Base-by-base conservation (phyloP, 2,888 invertebrate genomes). In the Dolichopus griseipennis region DNA sequence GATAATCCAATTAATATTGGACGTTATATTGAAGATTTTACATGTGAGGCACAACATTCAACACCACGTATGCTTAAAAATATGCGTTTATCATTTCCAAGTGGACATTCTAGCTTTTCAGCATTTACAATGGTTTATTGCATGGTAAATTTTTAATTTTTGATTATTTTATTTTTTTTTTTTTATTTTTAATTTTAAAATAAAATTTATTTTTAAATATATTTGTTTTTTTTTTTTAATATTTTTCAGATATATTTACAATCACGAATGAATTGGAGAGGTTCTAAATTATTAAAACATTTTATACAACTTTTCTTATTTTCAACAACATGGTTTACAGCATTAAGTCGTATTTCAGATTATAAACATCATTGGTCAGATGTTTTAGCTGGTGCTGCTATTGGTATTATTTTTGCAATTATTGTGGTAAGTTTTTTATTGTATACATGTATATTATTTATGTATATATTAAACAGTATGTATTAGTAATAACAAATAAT, bases 321-420 rank as follows among this genome's bases (percentile, higher is more conserved):
- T 71, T 84, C 89, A 81, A 83, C 92, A 79, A 90, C 95, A 41
- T 90, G 92, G 87, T 92, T 88, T 80, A 93, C 93, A 12, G 90
- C 91, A n/a, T 85, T 97, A 83, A 91, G 94, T 65, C 86, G 97
- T 52, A 88, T 98, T 61, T 94, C 94, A 1, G 93, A 98, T 83
- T 95, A 97, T 84, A 97, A 97, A 79, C 97, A 98, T 81, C 97
- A 98, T 78, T 97, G 96, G 94, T 95, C 93, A 76, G 98, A 98
- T 82, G 97, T 97, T 2, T 83, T 97, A 41, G 89, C 89, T 67
- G 98, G 98, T 0, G 84, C 88, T 72, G 75, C 83, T 43, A 85
- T 92, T 71, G 93, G 93, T 12, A 78, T 85, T n/a, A 75, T 86
- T 27, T 84, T 84, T 67, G 91, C 93, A 69, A 73, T 90, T 66